These are phyloP conservation scores for Zeus faber DNA, from an alignment of 2,113 vertebrate genomes.

Conservation along the genomic window DNA sequence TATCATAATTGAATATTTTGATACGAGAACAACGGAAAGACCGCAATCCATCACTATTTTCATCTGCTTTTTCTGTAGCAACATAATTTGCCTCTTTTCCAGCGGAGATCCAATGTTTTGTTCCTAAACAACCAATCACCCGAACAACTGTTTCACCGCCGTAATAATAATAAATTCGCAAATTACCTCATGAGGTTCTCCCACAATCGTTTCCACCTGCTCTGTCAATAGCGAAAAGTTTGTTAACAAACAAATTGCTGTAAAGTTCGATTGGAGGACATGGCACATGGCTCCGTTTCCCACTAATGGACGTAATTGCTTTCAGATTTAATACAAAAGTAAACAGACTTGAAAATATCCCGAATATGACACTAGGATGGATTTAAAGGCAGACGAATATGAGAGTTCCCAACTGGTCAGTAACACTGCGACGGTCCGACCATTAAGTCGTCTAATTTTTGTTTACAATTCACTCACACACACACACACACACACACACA, in stretches of 20 bases:
- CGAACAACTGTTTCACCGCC: constrained; percentile 44
- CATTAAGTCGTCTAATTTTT: background rate
- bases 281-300: constrained; percentile 39
- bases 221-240: constrained; percentile 24
- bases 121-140: constrained; percentile 39
- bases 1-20: too few species aligned
- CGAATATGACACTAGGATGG: constrained; percentile 43
- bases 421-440: too few species aligned
- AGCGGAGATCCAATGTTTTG: too few species aligned
- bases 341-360: constrained; percentile 19
- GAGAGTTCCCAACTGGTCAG: too few species aligned
- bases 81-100: too few species aligned
- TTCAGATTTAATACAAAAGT: constrained; percentile 52
- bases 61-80: too few species aligned
- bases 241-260: constrained; percentile 58
- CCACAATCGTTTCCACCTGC: constrained; percentile 57
- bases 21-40: too few species aligned
- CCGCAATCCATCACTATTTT: too few species aligned
- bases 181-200: constrained; percentile 49
- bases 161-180: constrained; percentile 47
- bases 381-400: too few species aligned
- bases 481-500: background rate
- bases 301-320: constrained; percentile 63
- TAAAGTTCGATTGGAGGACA: constrained; percentile 36
- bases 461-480: background rate